A percentile compares a stretch with the other conserved stretches of the same genome.
These are phyloP conservation scores for Bos indicus DNA, from an alignment of 2,113 vertebrate species.

Conservation along the genomic window DNA sequence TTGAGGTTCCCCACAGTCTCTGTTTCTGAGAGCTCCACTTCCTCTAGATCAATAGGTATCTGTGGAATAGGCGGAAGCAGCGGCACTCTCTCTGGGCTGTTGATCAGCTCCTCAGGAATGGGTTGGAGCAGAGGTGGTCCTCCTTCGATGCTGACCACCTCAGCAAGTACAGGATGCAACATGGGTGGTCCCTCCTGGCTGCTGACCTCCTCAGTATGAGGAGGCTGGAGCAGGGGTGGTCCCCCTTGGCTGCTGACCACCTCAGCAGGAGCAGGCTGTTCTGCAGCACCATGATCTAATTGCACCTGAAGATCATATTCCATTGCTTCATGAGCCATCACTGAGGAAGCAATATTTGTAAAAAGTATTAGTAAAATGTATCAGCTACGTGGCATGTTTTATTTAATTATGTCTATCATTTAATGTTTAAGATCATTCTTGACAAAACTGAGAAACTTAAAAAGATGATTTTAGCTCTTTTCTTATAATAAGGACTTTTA, in stretches of 20 bases:
- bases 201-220: background rate
- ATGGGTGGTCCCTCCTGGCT: fast-evolving
- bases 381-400: background rate
- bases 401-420: background rate
- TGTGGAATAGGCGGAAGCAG: fast-evolving
- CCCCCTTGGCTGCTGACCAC: fast-evolving
- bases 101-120: background rate
- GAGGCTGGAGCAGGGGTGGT: fast-evolving
- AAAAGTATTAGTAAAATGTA: conserved; percentile 18
- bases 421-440: background rate
- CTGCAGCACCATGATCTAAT: background rate
- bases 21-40: background rate
- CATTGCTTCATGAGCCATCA: conserved; percentile 88
- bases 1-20: conserved; percentile 22
- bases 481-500: background rate
- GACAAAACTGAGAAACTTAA: background rate
- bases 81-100: fast-evolving
- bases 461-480: background rate
- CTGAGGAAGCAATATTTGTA: conserved; percentile 55
- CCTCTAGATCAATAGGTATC: background rate
- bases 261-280: background rate
- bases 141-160: background rate
- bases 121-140: fast-evolving
- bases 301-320: conserved; percentile 80
- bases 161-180: fast-evolving